Evolutionary conservation across 2,113 vertebrate genomes (phyloP), one percentile per base, ranked within the genome.

Genomic region (Dicrurus megarhynchus): DNA sequence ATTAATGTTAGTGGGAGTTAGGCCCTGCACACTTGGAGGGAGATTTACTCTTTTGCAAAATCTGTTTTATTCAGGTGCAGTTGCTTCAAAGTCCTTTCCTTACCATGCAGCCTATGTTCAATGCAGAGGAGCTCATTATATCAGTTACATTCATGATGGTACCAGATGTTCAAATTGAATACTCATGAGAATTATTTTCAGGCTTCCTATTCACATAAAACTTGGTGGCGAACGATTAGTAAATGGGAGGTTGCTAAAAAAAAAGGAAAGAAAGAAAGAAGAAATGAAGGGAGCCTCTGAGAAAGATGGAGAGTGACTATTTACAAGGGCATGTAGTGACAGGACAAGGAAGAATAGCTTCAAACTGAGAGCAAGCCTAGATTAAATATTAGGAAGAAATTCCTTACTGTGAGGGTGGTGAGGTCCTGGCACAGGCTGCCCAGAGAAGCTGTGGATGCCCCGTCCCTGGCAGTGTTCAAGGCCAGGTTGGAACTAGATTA

Each of bases 81-180:
- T 85, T 79, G 17, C 67, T 94, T 85, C 63, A 49, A 95, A 90
- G 59, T 53, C 77, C 67, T 94, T 73, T 56, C 57, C 70, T 73
- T 92, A 55, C 75, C 46, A 90, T 18, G 63, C 59, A 83, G 81
- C 37, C 84, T 89, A 53, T 46, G 71, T 46, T 94, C 87, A 89
- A 7, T 16, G 67, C 69, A 80, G 84, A 96, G 81, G 69, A 94
- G 39, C 79, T 96, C 90, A 90, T 96, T 94, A 95, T 73, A 90
- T 16, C 67, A 80, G 87, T 81, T 88, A 94, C 56, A 49, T 41
- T 94, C 85, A 90, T 55, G 92, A 93, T 95, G 91, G 86, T n/a
- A 83, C 82, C 95, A 97, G 95, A 96, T 96, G 95, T 94, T 96
- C 87, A 91, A 80, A 93, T 1, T 88, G 61, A 93, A 90, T 83